Evolutionary conservation across 1,140 invertebrate genomes (phyloP), one percentile per base, ranked within the genome.

Genomic region (Pachyrhynchus sulphureomaculatus): DNA sequence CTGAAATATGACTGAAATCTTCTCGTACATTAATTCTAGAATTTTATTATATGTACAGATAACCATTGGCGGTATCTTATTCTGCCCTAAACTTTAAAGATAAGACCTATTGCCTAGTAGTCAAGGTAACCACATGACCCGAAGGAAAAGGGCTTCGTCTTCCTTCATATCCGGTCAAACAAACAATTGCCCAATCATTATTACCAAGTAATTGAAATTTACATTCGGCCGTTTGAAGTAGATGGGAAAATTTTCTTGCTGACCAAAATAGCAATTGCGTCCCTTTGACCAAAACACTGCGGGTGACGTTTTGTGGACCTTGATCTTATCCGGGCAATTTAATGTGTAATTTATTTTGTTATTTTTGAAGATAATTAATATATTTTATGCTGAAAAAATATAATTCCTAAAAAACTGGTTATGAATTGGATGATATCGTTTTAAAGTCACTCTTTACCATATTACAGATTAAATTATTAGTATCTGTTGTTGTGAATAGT

Each of bases 131-230:
- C 59, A 32, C 59, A 48, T 62, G 41, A 41, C 59, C 49, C 42
- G 24, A 62, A 55, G 59, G 52, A 39, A 62, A 37, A 52, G n/a
- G 57, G 58, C 34, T 29, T 20, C 45, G 29, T 61, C 51, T 55
- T 66, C 39, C 56, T 29, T 59, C 45, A 53, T 47, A 66, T 47
- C 65, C 60, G 65, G 65, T 62, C 60, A 66, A 66, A 61, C 64
- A 66, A 66, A 66, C 65, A 66, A 66, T 66, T 66, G 55, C 65
- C 56, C 41, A 66, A 66, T 63, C 65, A 63, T 66, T 66, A 66
- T 66, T 66, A 63, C 59, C 60, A 34, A 55, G 65, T 66, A 66
- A 66, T 66, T 63, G 65, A 59, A 62, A 66, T 66, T 66, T 66
- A 63, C 60, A 66, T 66, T 63, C 29, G 59, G 58, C 34, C 60